These are phyloP conservation scores for Manis javanica DNA, from an alignment of 2,797 vertebrate genomes.

Conservation along the genomic window DNA sequence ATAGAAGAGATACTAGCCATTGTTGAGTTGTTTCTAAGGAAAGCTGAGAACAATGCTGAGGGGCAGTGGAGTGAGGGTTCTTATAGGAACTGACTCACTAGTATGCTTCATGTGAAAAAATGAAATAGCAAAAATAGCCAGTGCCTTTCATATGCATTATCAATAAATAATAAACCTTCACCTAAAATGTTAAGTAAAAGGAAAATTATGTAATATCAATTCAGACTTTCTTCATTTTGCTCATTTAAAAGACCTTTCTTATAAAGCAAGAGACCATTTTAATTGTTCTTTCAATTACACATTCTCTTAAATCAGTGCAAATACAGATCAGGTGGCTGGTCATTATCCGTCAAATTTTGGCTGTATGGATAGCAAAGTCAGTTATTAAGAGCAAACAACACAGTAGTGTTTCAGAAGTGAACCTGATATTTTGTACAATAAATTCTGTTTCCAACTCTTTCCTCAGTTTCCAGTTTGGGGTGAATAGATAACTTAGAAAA, in stretches of 20 bases:
- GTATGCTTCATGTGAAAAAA: not conserved
- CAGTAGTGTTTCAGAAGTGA: not conserved
- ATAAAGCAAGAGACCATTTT: conserved; percentile 2
- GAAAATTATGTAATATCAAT: not conserved
- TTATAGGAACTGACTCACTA: not conserved
- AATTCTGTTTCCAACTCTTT: not conserved
- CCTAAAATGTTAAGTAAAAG: not conserved
- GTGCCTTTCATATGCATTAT: not conserved
- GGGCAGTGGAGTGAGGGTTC: not conserved
- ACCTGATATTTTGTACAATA: not conserved
- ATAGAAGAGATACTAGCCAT: not conserved
- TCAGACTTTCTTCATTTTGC: not conserved
- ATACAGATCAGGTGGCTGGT: not conserved
- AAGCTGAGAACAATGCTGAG: not conserved
- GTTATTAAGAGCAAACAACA: not conserved
- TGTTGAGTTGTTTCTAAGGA: not conserved
- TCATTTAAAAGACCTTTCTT: not conserved
- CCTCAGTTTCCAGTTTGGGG: not conserved
- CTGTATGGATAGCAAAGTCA: not conserved
- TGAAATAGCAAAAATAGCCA: not conserved
- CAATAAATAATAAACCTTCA: conserved; percentile 18
- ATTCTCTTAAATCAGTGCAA: not conserved
- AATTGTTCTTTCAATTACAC: not conserved
- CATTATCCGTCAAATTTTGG: not conserved
- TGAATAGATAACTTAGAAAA: not conserved